These are phyloP conservation scores for Hyla sarda DNA, from an alignment of 2,113 vertebrate species.

Conservation along the genomic window DNA sequence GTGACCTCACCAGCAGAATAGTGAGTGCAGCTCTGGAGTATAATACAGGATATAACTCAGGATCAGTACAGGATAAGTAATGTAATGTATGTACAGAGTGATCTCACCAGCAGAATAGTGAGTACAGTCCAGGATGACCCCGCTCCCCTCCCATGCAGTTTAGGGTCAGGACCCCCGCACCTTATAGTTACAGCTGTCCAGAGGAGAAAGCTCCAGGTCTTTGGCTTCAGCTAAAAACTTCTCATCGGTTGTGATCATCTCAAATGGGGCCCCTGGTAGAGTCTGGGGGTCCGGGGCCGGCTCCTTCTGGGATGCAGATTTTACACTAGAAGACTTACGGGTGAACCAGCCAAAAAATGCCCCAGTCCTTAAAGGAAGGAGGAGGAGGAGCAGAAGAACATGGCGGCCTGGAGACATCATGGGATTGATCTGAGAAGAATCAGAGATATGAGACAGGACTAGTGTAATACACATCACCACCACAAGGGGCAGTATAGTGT, in stretches of 20 bases:
- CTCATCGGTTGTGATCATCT: conserved; percentile 69
- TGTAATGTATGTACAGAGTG: no score
- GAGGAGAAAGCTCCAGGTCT: conserved; percentile 65
- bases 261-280: conserved; percentile 60
- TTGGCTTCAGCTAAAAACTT: conserved; percentile 71
- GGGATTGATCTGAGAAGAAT: neutral
- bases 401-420: neutral
- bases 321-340: neutral
- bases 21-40: no score
- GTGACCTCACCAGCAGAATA: no score
- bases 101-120: no score
- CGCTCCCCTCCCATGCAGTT: no score
- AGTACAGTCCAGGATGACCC: no score
- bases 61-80: no score
- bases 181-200: conserved; percentile 67
- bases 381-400: conserved; percentile 8
- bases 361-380: fast-evolving
- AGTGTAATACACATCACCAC: no score
- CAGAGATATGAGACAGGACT: no score
- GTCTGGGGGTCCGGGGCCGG: neutral
- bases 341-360: conserved; percentile 57
- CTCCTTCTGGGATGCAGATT: neutral
- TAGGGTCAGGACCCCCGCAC: conserved; percentile 50
- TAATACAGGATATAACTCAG: no score
- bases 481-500: no score